Base-by-base conservation (phyloP, 1,140 invertebrate genomes). In the Ips typographus region DNA sequence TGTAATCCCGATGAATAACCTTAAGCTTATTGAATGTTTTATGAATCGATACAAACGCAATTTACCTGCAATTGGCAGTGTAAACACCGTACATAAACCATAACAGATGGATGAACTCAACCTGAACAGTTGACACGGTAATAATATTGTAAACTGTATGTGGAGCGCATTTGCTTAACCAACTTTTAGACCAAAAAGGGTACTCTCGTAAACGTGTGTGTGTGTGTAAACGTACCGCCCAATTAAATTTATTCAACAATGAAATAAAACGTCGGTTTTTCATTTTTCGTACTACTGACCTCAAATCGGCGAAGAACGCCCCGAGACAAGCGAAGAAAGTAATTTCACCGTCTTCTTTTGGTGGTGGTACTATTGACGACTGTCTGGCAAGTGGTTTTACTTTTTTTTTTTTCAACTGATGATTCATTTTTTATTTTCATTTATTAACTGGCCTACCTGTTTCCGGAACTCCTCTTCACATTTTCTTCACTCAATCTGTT, bases 201-300 rank as follows among this genome's bases (percentile, higher is more conserved):
- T 22, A 22, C 22, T 22, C 22, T 22, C 22, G 22, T 22, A 22
- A 22, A 22, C 22, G 22, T 22, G 22, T 22, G 22, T 22, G 22
- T 22, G 47, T 56, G 53, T 56, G 53, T 37, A 39, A 56, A 56
- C 38, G 53, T 37, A 39, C 22, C 7, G 7, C 53, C 37, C n/a
- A 56, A 36, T 56, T 8, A 56, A 56, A 38, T 56, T 36, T 38
- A 49, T 22, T 8, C 44, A 49, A 56, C 37, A 56, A 56, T 56
- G 53, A 56, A 56, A 56, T 56, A 56, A 56, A 56, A 56, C 37
- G 53, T 36, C 38, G 53, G 53, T 56, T 56, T 56, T 56, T 56
- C n/a, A 56, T 56, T 56, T 56, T 56, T 56, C 53, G 53, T 56
- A 56, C 53, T 56, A 56, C 53, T 56, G 53, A 56, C 53, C 53